These are phyloP conservation scores for Brachionus rubens DNA, from an alignment of 1,140 invertebrate genomes.

Conservation along the genomic window DNA sequence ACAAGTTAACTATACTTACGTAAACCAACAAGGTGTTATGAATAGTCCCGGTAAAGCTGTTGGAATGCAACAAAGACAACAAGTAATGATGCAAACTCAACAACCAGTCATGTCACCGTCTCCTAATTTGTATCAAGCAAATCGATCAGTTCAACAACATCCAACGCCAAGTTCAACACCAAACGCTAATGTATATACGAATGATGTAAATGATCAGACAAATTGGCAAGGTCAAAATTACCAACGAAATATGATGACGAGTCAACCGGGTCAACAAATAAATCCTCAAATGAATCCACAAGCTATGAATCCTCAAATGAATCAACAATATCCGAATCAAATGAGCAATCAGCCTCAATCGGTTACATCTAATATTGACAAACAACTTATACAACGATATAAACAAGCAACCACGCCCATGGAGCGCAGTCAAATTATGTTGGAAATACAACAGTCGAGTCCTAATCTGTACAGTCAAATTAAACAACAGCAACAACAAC, in stretches of 20 bases:
- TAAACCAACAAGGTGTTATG: neutral
- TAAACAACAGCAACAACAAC: conserved; percentile 2
- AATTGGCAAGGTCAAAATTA: neutral
- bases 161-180: neutral
- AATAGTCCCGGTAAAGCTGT: neutral
- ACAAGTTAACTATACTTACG: neutral
- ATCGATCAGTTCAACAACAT: too few species aligned
- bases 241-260: neutral
- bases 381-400: conserved; percentile 1
- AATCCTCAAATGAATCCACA: neutral
- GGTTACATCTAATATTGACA: neutral
- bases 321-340: neutral
- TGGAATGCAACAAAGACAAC: neutral
- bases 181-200: neutral
- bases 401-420: neutral
- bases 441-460: conserved; percentile 3
- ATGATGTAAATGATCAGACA: neutral
- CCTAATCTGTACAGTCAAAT: conserved; percentile 5
- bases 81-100: neutral
- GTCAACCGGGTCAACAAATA: too few species aligned
- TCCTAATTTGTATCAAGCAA: neutral
- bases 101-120: neutral
- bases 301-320: neutral
- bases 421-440: conserved; percentile 1
- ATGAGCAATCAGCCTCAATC: neutral